These are phyloP conservation scores for Seriola aureovittata DNA, from an alignment of 2,113 vertebrate species.

Conservation along the genomic window DNA sequence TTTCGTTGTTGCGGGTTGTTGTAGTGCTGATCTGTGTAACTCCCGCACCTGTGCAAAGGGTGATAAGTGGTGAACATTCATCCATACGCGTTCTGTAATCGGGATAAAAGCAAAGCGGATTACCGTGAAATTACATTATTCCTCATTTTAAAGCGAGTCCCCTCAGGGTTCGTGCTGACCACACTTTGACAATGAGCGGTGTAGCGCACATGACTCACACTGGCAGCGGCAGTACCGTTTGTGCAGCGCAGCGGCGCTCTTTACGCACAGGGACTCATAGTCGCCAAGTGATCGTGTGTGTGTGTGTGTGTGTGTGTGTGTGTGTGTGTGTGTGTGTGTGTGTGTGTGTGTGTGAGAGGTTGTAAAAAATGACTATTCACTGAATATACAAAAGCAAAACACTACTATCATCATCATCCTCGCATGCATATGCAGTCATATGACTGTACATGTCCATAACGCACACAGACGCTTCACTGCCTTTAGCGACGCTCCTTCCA, in stretches of 20 bases:
- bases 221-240: constrained; percentile 53
- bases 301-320: constrained; percentile 7
- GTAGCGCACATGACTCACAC: constrained; percentile 36
- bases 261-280: constrained; percentile 56
- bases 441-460: not conserved
- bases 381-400: constrained; percentile 1
- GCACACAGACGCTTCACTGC: not conserved
- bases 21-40: not conserved
- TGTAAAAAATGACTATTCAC: not conserved
- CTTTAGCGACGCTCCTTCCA: not conserved
- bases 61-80: constrained; percentile 31
- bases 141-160: constrained; percentile 44
- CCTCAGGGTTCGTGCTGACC: constrained; percentile 36
- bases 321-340: constrained; percentile 13
- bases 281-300: not conserved
- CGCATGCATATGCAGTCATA: constrained; percentile 7
- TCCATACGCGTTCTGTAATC: constrained; percentile 42
- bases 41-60: constrained; percentile 44
- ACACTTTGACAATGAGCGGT: constrained; percentile 42
- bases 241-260: constrained; percentile 68
- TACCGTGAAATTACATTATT: constrained; percentile 64
- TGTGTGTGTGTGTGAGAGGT: constrained; percentile 10
- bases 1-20: not conserved
- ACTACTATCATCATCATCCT: not conserved
- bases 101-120: constrained; percentile 60